phyloP scores from a whole-genome alignment of 2,797 vertebrate species.

The Basileuterus tristriatus region DNA sequence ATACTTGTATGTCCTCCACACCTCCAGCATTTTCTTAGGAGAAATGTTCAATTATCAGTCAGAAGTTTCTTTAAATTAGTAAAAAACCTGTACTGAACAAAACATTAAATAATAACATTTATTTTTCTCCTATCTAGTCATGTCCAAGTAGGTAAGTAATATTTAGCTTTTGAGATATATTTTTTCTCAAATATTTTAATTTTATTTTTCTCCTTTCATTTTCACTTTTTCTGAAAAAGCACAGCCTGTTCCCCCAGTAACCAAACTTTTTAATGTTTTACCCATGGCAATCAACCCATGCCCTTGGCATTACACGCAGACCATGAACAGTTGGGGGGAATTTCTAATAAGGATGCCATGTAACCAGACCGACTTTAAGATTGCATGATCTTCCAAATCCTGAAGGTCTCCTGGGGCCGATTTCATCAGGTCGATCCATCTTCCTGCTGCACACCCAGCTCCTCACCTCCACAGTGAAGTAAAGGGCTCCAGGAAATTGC shows the following conservation, averaged over 20 bases:
- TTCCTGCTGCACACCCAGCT: neutral
- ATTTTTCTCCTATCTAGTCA: neutral
- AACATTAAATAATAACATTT: neutral
- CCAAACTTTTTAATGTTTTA: neutral
- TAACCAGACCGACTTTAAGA: neutral
- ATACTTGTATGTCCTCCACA: neutral
- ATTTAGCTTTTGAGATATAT: neutral
- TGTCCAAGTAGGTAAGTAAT: neutral
- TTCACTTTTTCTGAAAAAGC: neutral
- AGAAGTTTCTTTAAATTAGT: neutral
- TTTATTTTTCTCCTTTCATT: neutral
- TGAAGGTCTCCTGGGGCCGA: neutral
- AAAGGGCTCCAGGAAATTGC: neutral
- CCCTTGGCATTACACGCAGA: neutral
- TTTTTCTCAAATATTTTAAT: neutral
- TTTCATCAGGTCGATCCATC: neutral
- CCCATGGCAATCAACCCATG: neutral
- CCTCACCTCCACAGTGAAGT: neutral
- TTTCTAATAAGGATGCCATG: neutral
- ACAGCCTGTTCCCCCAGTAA: neutral
- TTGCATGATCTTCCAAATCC: neutral
- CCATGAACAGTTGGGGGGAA: neutral
- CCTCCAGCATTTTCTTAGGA: neutral
- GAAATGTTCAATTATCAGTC: neutral
- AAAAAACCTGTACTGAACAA: neutral